Evolutionary conservation across 2,888 invertebrate species (phyloP), one percentile per base, ranked within the genome.

Genomic region (Abrostola tripartita): DNA sequence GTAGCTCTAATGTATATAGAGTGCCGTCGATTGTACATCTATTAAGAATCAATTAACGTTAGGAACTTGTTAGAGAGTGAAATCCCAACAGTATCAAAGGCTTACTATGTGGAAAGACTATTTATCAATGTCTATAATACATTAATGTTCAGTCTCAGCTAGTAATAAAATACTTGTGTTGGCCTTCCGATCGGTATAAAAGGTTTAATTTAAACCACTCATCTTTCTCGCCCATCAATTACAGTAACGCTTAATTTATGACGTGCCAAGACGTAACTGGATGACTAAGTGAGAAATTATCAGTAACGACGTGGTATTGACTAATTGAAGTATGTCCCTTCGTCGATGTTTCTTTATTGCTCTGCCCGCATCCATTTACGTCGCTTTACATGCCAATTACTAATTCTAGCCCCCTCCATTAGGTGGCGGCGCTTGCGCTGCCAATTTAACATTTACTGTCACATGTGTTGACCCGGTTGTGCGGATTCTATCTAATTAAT

Each of bases 401-500:
- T 77, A 71, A 76, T 79, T 78, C 78, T 74, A 82, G 76, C 74
- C 77, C 70, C 75, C 75, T 81, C 76, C 76, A 85, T 86, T 84
- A 84, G 78, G 65, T 58, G 69, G 71, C 81, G 85, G 83, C 87
- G 87, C 84, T 85, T 85, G 79, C 73, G 65, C 67, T 65, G 74
- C 78, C 86, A 86, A 88, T 88, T 86, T 88, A 84, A 79, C 79
- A 85, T 86, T 88, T 81, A 87, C 83, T 85, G 81, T 83, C 86
- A 87, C 86, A 88, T 83, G 78, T 71, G 77, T 78, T 87, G 88
- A 86, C 86, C 86, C 77, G 82, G 72, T 86, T 88, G 78, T 75
- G 70, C 68, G 68, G 78, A 84, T 83, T 82, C 80, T 77, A 71
- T 76, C 73, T 81, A 83, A 81, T 72, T 71, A 71, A 65, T 62